Evolutionary conservation across 1,140 invertebrate species (phyloP).

Genomic region (Cheumatopsyche charites): DNA sequence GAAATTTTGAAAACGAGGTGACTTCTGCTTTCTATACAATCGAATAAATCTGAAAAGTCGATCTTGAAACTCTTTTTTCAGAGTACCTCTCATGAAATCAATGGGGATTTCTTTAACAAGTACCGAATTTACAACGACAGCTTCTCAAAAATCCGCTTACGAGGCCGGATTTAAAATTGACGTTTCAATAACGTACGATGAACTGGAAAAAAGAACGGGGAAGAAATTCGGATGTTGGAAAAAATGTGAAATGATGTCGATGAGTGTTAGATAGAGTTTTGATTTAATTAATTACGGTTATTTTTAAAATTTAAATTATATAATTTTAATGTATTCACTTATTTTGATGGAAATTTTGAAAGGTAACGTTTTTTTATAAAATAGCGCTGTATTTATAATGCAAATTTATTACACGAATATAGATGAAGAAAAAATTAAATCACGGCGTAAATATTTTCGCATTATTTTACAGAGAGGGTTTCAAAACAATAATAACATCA

Average conservation of each 20-base stretch:
- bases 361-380: too few relatives aligned
- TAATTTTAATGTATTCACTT: too few relatives aligned
- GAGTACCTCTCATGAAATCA: slow-evolving; percentile 33
- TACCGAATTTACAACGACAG: slow-evolving; percentile 24
- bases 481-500: background rate
- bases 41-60: background rate
- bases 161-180: slow-evolving; percentile 35
- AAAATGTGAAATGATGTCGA: slow-evolving; percentile 15
- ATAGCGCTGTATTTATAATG: too few relatives aligned
- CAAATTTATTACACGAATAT: too few relatives aligned
- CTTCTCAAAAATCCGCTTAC: slow-evolving; percentile 33
- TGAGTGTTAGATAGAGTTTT: slow-evolving; percentile 3
- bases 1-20: slow-evolving; percentile 41
- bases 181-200: slow-evolving; percentile 18
- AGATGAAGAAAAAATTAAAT: background rate
- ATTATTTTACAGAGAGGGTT: slow-evolving; percentile 7
- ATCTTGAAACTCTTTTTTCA: slow-evolving; percentile 11
- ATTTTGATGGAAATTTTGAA: too few relatives aligned
- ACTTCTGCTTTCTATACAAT: background rate
- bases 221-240: background rate
- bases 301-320: too few relatives aligned
- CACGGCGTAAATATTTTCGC: slow-evolving; percentile 18
- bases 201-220: background rate
- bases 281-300: too few relatives aligned
- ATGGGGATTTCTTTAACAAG: slow-evolving; percentile 33